phyloP scores from a whole-genome alignment of 2,797 vertebrate genomes.

The Eulemur coronatus region DNA sequence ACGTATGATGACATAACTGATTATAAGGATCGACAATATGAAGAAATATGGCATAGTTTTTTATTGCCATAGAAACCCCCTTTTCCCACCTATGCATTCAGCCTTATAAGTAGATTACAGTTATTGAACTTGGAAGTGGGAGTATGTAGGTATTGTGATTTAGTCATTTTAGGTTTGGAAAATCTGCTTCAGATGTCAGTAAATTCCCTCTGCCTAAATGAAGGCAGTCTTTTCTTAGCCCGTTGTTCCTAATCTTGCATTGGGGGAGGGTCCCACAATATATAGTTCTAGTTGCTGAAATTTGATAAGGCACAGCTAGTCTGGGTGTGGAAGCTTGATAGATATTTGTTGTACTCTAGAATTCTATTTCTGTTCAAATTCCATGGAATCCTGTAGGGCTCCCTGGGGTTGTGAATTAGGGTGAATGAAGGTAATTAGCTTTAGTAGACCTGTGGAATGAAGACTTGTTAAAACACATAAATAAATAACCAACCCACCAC shows the following conservation, averaged over 20 bases:
- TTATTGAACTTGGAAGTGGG: constrained; percentile 39
- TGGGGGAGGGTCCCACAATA: not conserved
- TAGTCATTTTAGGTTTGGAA: constrained; percentile 35
- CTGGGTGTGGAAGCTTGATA: not conserved
- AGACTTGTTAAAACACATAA: constrained; percentile 18
- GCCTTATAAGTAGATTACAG: constrained; percentile 7
- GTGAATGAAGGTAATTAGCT: constrained; percentile 52
- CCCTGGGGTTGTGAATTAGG: not conserved
- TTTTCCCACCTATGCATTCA: not conserved
- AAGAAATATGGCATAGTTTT: constrained; percentile 3
- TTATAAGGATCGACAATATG: constrained; percentile 2
- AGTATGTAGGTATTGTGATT: constrained; percentile 38
- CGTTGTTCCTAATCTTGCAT: constrained; percentile 16
- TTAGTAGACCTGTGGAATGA: constrained; percentile 26
- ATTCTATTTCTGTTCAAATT: constrained; percentile 46
- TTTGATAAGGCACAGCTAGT: constrained; percentile 21
- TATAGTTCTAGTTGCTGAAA: constrained; percentile 22
- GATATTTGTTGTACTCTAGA: constrained; percentile 27
- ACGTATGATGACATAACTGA: not conserved
- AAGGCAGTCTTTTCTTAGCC: constrained; percentile 20
- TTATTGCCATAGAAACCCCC: not conserved
- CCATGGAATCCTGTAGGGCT: not conserved
- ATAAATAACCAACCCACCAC: not conserved
- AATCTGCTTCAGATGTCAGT: not conserved
- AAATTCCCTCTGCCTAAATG: constrained; percentile 4